Conservation (phyloP, 2,888 invertebrate species). For the Diabrotica balteata region DNA sequence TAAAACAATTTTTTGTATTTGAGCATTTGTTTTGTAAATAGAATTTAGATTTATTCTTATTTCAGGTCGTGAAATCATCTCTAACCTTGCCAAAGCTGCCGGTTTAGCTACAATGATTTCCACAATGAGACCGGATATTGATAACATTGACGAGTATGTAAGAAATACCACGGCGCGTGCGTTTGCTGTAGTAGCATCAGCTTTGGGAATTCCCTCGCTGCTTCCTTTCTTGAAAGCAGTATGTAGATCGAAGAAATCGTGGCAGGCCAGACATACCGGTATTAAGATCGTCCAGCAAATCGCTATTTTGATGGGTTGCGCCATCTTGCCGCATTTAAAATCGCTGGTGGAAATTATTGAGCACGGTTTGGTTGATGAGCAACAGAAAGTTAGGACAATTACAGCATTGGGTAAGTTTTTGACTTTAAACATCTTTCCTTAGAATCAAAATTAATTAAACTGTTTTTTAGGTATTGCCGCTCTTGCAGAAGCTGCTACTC, state of each 20-base stretch:
- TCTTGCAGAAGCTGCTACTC: constrained; percentile 97
- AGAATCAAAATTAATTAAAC: too few relatives aligned
- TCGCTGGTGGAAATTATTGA: constrained; percentile 99
- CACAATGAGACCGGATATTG: constrained; percentile 99
- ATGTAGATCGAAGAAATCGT: constrained; percentile 98
- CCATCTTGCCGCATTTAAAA: constrained; percentile 97
- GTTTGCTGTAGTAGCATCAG: constrained; percentile 99
- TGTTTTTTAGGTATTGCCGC: constrained; percentile 75
- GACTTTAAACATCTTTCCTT: neutral
- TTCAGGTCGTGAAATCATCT: constrained; percentile 89
- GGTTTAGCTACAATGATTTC: constrained; percentile 99
- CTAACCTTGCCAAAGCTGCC: constrained; percentile 98
- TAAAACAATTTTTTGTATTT: too few relatives aligned
- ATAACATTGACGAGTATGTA: constrained; percentile 99
- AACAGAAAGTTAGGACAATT: constrained; percentile 98
- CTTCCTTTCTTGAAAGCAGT: constrained; percentile 98
- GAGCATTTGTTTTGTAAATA: too few relatives aligned
- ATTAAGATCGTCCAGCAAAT: constrained; percentile 99
- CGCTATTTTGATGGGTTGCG: constrained; percentile 99
- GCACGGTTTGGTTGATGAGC: constrained; percentile 97
- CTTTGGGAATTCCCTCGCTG: constrained; percentile 96
- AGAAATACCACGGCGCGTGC: constrained; percentile 99
- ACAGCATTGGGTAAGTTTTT: constrained; percentile 83
- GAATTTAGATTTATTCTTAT: neutral
- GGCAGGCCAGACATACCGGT: constrained; percentile 98